These are phyloP conservation scores for Tangara arthus DNA, from an alignment of 2,797 vertebrate genomes.

Conservation along the genomic window DNA sequence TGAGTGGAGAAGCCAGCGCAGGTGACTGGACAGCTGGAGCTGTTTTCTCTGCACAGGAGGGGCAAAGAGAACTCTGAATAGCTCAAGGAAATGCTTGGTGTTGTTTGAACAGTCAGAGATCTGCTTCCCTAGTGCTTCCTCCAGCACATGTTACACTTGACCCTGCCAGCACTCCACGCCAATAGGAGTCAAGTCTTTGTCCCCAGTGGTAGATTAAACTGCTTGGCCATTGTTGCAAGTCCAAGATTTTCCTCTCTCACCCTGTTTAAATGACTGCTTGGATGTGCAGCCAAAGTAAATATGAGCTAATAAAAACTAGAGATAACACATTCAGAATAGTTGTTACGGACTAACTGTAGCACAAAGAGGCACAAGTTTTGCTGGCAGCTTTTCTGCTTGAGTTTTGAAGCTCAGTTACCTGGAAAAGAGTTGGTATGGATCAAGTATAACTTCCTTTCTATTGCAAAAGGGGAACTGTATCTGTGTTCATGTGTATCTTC, in stretches of 20 bases:
- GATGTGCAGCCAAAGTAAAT: conserved; percentile 49
- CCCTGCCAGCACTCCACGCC: neutral
- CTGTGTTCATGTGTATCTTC: neutral
- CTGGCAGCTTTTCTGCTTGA: neutral
- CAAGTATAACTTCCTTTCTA: neutral
- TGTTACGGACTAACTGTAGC: neutral
- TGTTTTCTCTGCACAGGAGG: neutral
- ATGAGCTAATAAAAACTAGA: conserved; percentile 34
- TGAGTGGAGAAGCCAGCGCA: neutral
- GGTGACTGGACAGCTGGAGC: conserved; percentile 45
- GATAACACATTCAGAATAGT: neutral
- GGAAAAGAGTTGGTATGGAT: neutral
- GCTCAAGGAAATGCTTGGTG: conserved; percentile 37
- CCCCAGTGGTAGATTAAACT: conserved; percentile 46
- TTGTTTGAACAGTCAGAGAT: neutral
- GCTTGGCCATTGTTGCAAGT: conserved; percentile 32
- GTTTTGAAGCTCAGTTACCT: neutral
- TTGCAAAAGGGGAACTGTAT: neutral
- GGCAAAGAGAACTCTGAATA: conserved; percentile 28
- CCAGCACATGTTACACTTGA: conserved; percentile 22
- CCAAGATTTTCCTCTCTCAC: conserved; percentile 58
- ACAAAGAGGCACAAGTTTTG: neutral
- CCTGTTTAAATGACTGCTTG: conserved; percentile 2
- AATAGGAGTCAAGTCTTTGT: conserved; percentile 43
- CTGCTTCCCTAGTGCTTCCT: conserved; percentile 61